These are phyloP conservation scores for Aphelenchoides fujianensis DNA, from an alignment of 1,140 invertebrate species.

Conservation along the genomic window DNA sequence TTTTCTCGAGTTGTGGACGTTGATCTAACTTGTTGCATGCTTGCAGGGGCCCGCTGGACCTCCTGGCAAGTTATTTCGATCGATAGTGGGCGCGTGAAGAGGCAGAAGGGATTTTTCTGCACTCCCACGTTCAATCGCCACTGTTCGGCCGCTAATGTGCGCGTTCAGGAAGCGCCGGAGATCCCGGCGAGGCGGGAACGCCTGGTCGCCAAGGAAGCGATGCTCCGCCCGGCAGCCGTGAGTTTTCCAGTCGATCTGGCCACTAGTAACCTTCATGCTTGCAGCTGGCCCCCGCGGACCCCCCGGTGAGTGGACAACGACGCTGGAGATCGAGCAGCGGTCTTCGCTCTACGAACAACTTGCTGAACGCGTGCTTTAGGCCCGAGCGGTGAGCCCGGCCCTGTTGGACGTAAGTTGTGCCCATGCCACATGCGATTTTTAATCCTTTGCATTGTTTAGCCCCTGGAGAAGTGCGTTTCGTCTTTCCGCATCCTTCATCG, in stretches of 20 bases:
- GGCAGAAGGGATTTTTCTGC: not conserved
- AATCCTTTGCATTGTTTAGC: constrained; percentile 43
- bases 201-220: constrained; percentile 43
- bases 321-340: too few relatives aligned
- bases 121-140: not conserved
- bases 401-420: constrained; percentile 6
- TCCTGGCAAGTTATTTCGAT: not conserved
- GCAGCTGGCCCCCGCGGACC: constrained; percentile 39
- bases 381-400: constrained; percentile 47
- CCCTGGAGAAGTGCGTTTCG: constrained; percentile 39
- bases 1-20: not conserved
- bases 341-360: not conserved
- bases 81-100: not conserved
- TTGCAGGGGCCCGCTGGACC: constrained; percentile 9
- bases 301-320: constrained; percentile 25
- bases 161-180: constrained; percentile 16
- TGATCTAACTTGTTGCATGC: not conserved
- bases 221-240: constrained; percentile 41
- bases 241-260: constrained; percentile 48
- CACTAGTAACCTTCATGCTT: constrained; percentile 34
- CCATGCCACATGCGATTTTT: not conserved
- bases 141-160: not conserved
- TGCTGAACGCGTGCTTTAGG: constrained; percentile 41
- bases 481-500: too few relatives aligned
- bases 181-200: constrained; percentile 27